phyloP scores from a whole-genome alignment of 2,113 vertebrate genomes.

The Xenopus tropicalis region DNA sequence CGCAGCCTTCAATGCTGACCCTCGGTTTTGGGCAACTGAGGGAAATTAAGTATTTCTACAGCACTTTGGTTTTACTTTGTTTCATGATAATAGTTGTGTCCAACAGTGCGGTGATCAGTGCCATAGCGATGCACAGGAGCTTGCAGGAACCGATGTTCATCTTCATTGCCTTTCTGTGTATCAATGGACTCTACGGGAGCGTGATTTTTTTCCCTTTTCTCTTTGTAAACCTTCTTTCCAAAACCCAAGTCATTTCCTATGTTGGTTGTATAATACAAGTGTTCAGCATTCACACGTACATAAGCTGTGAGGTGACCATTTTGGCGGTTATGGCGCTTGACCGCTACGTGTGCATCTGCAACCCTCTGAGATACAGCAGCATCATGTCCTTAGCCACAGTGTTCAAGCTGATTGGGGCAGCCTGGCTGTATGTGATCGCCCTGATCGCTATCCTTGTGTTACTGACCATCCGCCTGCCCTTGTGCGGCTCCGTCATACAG shows the following conservation, averaged over 20 bases:
- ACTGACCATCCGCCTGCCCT: too few relatives aligned
- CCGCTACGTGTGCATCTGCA: too few relatives aligned
- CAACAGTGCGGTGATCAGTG: not conserved
- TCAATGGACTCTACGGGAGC: slow-evolving; percentile 15
- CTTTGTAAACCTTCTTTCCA: not conserved
- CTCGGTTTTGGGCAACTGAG: slow-evolving; percentile 1
- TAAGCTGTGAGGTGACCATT: too few relatives aligned
- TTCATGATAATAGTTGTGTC: not conserved
- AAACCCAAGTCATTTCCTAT: not conserved
- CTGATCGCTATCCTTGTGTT: too few relatives aligned
- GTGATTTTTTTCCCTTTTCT: not conserved
- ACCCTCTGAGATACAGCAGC: too few relatives aligned
- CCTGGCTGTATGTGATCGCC: too few relatives aligned
- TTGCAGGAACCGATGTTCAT: slow-evolving; percentile 19
- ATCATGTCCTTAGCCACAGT: too few relatives aligned
- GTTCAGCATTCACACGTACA: too few relatives aligned
- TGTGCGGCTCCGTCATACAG: too few relatives aligned
- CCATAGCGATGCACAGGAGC: not conserved
- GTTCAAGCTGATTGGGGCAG: too few relatives aligned
- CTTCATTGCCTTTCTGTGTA: slow-evolving; percentile 1
- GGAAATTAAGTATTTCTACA: slow-evolving; percentile 3
- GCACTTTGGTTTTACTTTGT: not conserved
- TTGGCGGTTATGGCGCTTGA: too few relatives aligned
- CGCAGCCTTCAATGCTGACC: not conserved
- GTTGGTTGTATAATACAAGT: not conserved